Percentiles rank a stretch among this genome's conserved stretches.
Conservation (phyloP, 2,113 vertebrate genomes). For the Spilogale gracilis region DNA sequence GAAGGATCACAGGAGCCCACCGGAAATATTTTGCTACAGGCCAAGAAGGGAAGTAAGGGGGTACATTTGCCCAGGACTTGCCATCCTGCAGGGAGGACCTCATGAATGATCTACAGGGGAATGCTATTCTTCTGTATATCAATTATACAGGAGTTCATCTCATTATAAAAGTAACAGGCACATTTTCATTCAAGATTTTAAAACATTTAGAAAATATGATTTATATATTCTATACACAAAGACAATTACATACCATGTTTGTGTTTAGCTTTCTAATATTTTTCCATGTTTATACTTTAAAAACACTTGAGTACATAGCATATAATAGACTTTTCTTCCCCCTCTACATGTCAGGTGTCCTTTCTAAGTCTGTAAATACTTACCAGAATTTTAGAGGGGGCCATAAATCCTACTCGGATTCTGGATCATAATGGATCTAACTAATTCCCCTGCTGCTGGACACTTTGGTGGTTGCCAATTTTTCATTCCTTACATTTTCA, state of each 20-base stretch:
- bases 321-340: background rate
- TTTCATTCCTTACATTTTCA: background rate
- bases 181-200: background rate
- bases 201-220: background rate
- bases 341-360: background rate
- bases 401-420: background rate
- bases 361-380: background rate
- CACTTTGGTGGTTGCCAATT: background rate
- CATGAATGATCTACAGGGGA: background rate
- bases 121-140: background rate
- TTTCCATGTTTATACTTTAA: background rate
- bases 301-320: background rate
- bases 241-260: background rate
- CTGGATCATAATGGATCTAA: background rate
- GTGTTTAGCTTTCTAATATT: background rate
- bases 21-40: background rate
- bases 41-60: background rate
- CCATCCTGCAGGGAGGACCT: background rate
- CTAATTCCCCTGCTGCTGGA: background rate
- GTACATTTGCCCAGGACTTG: background rate
- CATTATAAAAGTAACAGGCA: background rate
- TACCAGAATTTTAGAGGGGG: background rate
- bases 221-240: background rate
- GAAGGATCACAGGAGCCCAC: accelerated
- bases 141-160: background rate